Percentiles rank a stretch among this genome's conserved stretches.
Evolutionary conservation across 2,888 invertebrate genomes (phyloP).

Genomic region (Erebia aethiops): DNA sequence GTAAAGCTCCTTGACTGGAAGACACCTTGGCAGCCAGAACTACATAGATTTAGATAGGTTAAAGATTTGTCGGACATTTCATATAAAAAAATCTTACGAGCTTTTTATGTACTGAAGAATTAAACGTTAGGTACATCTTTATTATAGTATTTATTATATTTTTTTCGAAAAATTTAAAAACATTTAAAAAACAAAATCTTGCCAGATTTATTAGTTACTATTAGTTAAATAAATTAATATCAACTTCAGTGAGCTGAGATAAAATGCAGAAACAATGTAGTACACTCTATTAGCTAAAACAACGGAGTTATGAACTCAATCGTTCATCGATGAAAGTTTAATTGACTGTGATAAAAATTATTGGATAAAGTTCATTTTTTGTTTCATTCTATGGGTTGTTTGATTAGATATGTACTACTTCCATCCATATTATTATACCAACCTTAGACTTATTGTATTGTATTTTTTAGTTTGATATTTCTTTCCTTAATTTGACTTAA

Average conservation of each 20-base stretch:
- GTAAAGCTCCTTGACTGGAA: conserved; percentile 1
- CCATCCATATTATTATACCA: too few species aligned
- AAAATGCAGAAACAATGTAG: not conserved
- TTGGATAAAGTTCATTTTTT: conserved; percentile 23
- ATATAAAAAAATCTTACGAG: too few species aligned
- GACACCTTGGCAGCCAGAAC: not conserved
- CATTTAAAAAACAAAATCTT: not conserved
- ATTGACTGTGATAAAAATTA: conserved; percentile 23
- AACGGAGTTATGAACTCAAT: conserved; percentile 27
- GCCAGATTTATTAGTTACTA: not conserved
- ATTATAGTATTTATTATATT: too few species aligned
- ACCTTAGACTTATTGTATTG: too few species aligned
- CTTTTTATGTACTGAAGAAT: too few species aligned
- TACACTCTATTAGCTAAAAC: not conserved
- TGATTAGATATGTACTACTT: conserved; percentile 5
- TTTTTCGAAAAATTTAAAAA: not conserved
- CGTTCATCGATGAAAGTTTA: conserved; percentile 24
- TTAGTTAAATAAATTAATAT: not conserved
- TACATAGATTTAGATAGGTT: not conserved
- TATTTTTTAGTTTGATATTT: too few species aligned
- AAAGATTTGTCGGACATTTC: too few species aligned
- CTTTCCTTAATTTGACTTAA: too few species aligned
- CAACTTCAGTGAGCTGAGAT: not conserved
- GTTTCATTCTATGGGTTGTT: conserved; percentile 1
- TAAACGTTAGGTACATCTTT: too few species aligned